These are phyloP conservation scores for Amphiprion percula DNA, from an alignment of 2,113 vertebrate genomes.

Conservation along the genomic window DNA sequence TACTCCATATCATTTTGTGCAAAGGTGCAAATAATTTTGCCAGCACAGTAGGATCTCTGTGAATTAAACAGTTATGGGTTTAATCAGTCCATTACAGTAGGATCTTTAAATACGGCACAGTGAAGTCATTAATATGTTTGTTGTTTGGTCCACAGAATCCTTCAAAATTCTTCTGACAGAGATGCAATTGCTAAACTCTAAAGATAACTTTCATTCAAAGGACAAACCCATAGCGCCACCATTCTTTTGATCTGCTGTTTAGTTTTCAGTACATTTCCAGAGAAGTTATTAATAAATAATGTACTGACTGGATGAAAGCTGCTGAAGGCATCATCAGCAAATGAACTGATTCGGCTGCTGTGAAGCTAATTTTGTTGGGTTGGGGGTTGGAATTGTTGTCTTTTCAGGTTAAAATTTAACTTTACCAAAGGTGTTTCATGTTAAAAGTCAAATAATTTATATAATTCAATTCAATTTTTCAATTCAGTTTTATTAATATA, in stretches of 20 bases:
- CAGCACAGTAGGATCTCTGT: too few relatives aligned
- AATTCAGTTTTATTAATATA: too few relatives aligned
- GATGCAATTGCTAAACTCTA: background rate
- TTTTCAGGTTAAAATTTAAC: constrained; percentile 28
- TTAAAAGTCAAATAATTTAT: background rate
- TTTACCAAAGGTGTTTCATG: constrained; percentile 28
- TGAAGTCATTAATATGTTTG: background rate
- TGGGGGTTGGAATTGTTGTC: background rate
- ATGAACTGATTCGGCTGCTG: constrained; percentile 2
- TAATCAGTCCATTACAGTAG: too few relatives aligned
- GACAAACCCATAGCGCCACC: background rate
- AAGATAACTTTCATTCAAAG: background rate
- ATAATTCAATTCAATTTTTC: too few relatives aligned
- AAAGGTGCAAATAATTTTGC: too few relatives aligned
- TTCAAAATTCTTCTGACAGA: background rate
- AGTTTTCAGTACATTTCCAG: constrained; percentile 4
- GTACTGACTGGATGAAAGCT: constrained; percentile 8
- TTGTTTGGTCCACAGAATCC: background rate
- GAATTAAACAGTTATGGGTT: too few relatives aligned
- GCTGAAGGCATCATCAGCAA: constrained; percentile 12
- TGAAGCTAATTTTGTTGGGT: background rate
- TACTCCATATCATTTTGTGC: too few relatives aligned
- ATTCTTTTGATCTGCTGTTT: constrained; percentile 27
- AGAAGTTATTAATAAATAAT: constrained; percentile 34
- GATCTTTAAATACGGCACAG: too few relatives aligned